phyloP scores from a whole-genome alignment of 2,797 vertebrate species.

The Todus mexicanus region DNA sequence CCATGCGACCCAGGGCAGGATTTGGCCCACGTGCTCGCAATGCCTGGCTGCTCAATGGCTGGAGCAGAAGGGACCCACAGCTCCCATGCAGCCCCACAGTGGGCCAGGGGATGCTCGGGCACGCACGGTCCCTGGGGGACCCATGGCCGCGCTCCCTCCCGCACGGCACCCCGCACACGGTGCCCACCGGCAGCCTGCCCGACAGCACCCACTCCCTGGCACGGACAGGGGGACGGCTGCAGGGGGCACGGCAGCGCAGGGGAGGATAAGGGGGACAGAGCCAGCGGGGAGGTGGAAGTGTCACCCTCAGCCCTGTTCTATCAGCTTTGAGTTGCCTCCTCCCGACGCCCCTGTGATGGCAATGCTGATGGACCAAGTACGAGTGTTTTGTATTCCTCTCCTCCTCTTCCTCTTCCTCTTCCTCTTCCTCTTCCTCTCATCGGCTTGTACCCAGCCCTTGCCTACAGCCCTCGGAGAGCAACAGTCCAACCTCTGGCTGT shows the following conservation, averaged over 20 bases:
- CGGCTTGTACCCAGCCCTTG: slow-evolving; percentile 85
- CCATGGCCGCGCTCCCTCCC: rapidly evolving
- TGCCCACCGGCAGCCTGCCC: not conserved
- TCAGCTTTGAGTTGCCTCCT: slow-evolving; percentile 79
- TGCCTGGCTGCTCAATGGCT: rapidly evolving
- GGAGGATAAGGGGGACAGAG: not conserved
- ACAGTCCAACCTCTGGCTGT: slow-evolving; percentile 91
- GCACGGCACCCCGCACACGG: rapidly evolving
- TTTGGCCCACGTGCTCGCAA: rapidly evolving
- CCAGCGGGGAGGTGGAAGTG: not conserved
- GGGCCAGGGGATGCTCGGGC: not conserved
- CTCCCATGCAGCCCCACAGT: rapidly evolving
- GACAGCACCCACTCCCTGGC: not conserved
- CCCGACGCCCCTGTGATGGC: slow-evolving; percentile 68
- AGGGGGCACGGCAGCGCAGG: not conserved
- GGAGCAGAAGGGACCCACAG: not conserved
- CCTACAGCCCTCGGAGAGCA: slow-evolving; percentile 79
- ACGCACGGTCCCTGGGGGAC: rapidly evolving
- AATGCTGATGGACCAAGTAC: slow-evolving; percentile 73
- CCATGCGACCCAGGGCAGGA: not conserved
- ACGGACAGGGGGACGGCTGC: not conserved
- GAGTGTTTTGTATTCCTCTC: slow-evolving; percentile 71
- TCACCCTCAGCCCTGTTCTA: slow-evolving; percentile 71
- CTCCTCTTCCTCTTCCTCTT: slow-evolving; percentile 62
- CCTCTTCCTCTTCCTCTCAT: slow-evolving; percentile 77